phyloP scores from a whole-genome alignment of 2,113 vertebrate species.

The Mesembrinibis cayennensis region DNA sequence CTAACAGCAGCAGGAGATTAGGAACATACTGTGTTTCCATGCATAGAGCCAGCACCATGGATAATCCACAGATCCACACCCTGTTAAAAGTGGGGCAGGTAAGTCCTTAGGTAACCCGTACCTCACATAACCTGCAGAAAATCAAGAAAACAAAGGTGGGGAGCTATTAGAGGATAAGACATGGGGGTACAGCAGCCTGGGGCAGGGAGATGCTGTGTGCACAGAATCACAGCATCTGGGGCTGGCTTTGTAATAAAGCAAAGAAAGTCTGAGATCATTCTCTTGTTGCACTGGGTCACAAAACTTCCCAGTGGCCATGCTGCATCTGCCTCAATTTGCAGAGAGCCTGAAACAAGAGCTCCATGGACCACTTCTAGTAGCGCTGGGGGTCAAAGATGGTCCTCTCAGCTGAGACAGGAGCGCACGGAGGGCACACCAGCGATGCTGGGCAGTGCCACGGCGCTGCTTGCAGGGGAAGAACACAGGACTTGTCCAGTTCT shows the following conservation, averaged over 20 bases:
- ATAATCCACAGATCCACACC: neutral
- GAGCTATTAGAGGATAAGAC: neutral
- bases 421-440: accelerated
- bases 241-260: neutral
- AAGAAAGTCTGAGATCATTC: neutral
- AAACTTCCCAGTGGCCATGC: neutral
- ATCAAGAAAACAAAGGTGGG: neutral
- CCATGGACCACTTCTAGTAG: neutral
- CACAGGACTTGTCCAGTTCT: neutral
- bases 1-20: neutral
- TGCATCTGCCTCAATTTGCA: neutral
- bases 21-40: neutral
- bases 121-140: neutral
- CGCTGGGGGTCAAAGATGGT: neutral
- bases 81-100: neutral
- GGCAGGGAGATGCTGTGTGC: accelerated
- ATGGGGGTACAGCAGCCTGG: neutral
- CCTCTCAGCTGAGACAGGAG: neutral
- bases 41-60: neutral
- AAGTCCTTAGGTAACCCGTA: neutral
- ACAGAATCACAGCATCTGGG: neutral
- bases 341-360: neutral
- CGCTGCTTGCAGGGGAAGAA: neutral
- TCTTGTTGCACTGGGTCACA: neutral
- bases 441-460: neutral